Conservation (phyloP, 2,113 vertebrate genomes). For the Pseudolaguvia tuberculata region DNA sequence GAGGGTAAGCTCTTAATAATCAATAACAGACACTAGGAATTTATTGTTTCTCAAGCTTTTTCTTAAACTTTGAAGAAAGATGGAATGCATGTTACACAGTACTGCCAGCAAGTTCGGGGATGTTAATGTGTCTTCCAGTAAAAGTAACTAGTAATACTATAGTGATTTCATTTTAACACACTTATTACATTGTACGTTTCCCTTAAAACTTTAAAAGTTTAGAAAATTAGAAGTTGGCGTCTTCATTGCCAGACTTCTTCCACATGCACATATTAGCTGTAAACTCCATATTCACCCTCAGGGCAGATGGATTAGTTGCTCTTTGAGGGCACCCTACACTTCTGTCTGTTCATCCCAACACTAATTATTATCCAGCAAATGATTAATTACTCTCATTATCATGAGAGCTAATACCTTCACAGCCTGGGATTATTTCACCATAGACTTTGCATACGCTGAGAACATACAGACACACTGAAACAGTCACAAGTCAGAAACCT, state of each 20-base stretch:
- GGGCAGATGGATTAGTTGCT: background rate
- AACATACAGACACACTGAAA: background rate
- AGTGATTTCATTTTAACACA: too few relatives aligned
- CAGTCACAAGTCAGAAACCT: background rate
- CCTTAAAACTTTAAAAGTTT: too few relatives aligned
- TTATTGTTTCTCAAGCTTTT: too few relatives aligned
- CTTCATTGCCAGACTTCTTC: background rate
- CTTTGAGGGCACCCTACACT: background rate
- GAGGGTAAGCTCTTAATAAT: slow-evolving; percentile 81
- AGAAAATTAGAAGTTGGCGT: too few relatives aligned
- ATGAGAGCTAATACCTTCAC: background rate
- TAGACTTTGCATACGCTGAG: background rate
- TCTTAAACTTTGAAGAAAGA: too few relatives aligned
- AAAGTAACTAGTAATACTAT: too few relatives aligned
- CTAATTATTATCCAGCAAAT: background rate
- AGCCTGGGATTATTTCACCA: slow-evolving; percentile 21
- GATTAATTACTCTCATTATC: slow-evolving; percentile 4
- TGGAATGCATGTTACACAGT: too few relatives aligned
- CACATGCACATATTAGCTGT: background rate
- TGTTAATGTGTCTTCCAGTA: too few relatives aligned
- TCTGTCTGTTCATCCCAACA: background rate
- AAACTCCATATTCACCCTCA: background rate
- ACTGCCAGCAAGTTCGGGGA: too few relatives aligned
- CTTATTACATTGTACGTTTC: too few relatives aligned
- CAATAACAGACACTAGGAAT: background rate